phyloP scores from a whole-genome alignment of 2,888 invertebrate genomes.

The Mallateleia sp. region DNA sequence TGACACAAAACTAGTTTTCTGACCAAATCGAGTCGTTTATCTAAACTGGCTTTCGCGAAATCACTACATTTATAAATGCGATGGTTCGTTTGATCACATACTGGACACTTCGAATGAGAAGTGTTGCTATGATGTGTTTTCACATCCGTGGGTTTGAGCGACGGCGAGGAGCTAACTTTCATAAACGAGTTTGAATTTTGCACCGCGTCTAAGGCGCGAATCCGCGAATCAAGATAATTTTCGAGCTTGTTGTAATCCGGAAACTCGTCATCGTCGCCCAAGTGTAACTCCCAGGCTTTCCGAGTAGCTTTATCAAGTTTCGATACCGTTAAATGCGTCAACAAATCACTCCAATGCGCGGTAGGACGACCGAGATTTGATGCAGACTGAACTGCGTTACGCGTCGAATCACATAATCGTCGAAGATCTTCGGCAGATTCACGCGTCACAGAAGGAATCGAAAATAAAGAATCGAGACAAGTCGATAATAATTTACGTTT shows the following conservation, averaged over 20 bases:
- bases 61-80: neutral
- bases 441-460: neutral
- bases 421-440: constrained; percentile 10
- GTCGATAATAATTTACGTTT: neutral
- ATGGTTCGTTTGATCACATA: neutral
- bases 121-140: neutral
- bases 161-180: neutral
- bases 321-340: neutral
- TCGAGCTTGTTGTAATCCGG: neutral
- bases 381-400: neutral
- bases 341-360: neutral
- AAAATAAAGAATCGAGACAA: neutral
- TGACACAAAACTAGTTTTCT: neutral
- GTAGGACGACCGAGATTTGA: neutral
- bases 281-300: neutral
- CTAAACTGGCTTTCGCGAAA: neutral
- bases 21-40: neutral
- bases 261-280: neutral
- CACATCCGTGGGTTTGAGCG: neutral
- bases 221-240: neutral
- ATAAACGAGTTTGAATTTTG: neutral
- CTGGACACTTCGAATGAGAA: neutral
- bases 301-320: neutral
- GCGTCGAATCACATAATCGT: neutral
- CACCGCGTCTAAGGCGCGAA: neutral